Evolutionary conservation across 2,888 invertebrate species (phyloP).

Genomic region (Dilophus febrilis): DNA sequence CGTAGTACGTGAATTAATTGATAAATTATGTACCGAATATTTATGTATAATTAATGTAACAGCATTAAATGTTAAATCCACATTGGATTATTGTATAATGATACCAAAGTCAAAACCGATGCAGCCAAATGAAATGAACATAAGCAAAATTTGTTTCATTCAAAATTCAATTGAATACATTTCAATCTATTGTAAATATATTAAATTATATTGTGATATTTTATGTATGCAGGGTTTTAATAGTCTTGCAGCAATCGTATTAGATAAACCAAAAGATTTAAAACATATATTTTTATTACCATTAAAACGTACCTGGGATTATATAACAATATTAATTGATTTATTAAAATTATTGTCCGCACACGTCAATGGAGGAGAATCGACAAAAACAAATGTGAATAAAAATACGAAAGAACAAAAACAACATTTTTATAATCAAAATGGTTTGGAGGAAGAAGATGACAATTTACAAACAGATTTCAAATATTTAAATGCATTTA

Average conservation of each 20-base stretch:
- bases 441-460: too few relatives aligned
- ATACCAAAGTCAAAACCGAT: too few relatives aligned
- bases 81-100: slow-evolving; percentile 44
- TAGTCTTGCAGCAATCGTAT: slow-evolving; percentile 35
- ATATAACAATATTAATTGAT: slow-evolving; percentile 21
- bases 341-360: slow-evolving; percentile 13
- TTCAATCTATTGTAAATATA: slow-evolving; percentile 51
- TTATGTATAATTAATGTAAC: slow-evolving; percentile 49
- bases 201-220: slow-evolving; percentile 52
- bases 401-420: too few relatives aligned
- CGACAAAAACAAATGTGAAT: too few relatives aligned
- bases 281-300: slow-evolving; percentile 22
- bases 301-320: slow-evolving; percentile 20
- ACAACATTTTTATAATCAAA: too few relatives aligned
- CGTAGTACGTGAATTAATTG: slow-evolving; percentile 43
- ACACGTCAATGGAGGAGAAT: too few relatives aligned
- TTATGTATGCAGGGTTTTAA: slow-evolving; percentile 53
- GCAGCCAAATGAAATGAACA: too few relatives aligned
- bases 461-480: too few relatives aligned
- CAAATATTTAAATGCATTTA: slow-evolving; percentile 10
- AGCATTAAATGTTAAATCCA: slow-evolving; percentile 46
- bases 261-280: slow-evolving; percentile 29
- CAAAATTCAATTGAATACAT: slow-evolving; percentile 54
- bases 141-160: slow-evolving; percentile 51
- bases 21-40: slow-evolving; percentile 47